Conservation (phyloP, 2,797 vertebrate species). For the Limnodromus scolopaceus region DNA sequence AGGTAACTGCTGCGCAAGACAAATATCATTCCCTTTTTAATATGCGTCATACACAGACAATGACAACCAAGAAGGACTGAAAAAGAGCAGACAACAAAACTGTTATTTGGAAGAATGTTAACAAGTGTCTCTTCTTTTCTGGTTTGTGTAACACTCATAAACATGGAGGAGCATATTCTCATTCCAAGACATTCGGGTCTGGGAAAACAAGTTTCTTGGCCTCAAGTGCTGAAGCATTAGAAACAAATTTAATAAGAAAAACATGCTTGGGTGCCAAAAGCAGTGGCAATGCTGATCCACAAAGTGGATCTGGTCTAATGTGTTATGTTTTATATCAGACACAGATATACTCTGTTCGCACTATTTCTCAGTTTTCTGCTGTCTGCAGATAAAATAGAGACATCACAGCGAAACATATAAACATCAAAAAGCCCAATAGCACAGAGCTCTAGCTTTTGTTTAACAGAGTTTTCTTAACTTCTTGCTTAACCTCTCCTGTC, state of each 20-base stretch:
- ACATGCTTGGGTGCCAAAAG: neutral
- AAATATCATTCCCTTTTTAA: neutral
- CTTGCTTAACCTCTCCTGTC: neutral
- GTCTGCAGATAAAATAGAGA: neutral
- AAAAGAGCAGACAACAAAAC: neutral
- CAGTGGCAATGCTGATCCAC: neutral
- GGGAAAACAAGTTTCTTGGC: neutral
- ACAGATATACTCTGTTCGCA: neutral
- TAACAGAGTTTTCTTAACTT: neutral
- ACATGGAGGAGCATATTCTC: neutral
- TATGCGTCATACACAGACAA: neutral
- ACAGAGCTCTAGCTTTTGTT: neutral
- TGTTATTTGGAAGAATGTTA: neutral
- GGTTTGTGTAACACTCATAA: neutral
- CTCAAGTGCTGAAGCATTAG: neutral
- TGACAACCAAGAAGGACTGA: neutral
- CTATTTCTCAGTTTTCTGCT: neutral
- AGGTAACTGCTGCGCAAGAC: neutral
- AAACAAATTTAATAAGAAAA: neutral
- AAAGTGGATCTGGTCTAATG: neutral
- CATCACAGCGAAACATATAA: neutral
- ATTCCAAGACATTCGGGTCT: neutral
- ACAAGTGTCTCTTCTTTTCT: neutral
- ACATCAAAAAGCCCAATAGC: neutral
- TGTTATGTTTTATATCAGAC: neutral